Evolutionary conservation across 64 coral and sea anemone genomes (phyloP).

Genomic region (Stichodactyla helianthus): DNA sequence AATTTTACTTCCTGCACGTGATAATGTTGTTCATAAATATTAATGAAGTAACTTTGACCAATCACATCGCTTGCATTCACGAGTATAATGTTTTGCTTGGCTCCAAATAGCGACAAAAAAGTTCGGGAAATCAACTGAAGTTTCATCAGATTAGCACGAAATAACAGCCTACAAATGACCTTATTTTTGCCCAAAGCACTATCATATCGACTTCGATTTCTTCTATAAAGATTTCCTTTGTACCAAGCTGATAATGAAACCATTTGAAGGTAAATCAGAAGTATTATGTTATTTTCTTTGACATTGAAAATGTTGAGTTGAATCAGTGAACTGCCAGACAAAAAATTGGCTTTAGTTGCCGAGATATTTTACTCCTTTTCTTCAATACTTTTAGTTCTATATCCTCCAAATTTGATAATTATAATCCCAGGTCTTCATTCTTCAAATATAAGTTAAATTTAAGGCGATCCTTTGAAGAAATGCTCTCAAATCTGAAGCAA

Average conservation of each 20-base stretch:
- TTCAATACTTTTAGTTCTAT: neutral
- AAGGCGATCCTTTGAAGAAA: neutral
- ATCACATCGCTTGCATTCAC: slow-evolving; percentile 5
- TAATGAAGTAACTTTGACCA: neutral
- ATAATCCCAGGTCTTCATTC: neutral
- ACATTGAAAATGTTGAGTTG: neutral
- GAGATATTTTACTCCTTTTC: neutral
- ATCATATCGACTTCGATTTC: neutral
- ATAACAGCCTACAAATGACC: neutral
- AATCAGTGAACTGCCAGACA: neutral
- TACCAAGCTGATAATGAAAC: slow-evolving; percentile 9
- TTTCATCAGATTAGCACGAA: neutral
- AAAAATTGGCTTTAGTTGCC: neutral
- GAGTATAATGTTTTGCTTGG: slow-evolving; percentile 30
- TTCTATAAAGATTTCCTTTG: neutral
- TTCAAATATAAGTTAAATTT: neutral
- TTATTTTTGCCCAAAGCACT: neutral
- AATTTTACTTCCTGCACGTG: slow-evolving; percentile 17
- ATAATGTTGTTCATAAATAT: neutral
- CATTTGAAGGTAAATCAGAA: slow-evolving; percentile 16
- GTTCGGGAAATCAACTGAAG: slow-evolving; percentile 44
- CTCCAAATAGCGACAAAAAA: slow-evolving; percentile 47
- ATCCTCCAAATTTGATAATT: neutral
- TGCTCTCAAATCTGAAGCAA: neutral
- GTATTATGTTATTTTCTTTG: neutral